phyloP scores from a whole-genome alignment of 2,888 invertebrate species.

The Notodonta ziczac region DNA sequence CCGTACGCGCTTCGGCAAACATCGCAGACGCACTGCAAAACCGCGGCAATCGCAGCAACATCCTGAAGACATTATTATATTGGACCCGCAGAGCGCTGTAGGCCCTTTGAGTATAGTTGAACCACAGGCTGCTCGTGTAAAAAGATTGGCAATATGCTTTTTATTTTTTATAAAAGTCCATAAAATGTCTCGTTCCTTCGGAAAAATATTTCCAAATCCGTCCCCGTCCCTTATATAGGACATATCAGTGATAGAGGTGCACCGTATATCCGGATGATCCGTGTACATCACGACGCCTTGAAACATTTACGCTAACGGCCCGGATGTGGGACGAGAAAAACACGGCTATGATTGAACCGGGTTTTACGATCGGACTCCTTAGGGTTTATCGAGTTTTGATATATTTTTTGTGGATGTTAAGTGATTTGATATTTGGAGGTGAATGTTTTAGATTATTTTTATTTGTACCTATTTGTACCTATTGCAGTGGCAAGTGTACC shows the following conservation, averaged over 20 bases:
- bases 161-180: no score
- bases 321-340: conserved; percentile 41
- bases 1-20: no score
- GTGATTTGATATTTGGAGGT: background rate
- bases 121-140: no score
- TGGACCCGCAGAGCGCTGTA: no score
- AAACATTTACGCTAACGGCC: conserved; percentile 65
- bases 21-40: no score
- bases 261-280: conserved; percentile 38
- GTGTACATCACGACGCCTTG: conserved; percentile 44
- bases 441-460: background rate
- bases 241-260: conserved; percentile 57
- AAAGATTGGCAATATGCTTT: no score
- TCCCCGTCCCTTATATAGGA: conserved; percentile 49
- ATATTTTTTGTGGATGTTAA: conserved; percentile 1
- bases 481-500: no score
- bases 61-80: no score
- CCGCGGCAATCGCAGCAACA: no score
- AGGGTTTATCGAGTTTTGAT: background rate
- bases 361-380: conserved; percentile 27
- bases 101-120: no score
- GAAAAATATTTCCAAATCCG: conserved; percentile 31
- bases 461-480: no score
- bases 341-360: conserved; percentile 60
- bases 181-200: no score